Percentiles rank a stretch among this genome's conserved stretches.
These are phyloP conservation scores for Dinoponera quadriceps DNA, from an alignment of 1,140 invertebrate species.

Conservation along the genomic window DNA sequence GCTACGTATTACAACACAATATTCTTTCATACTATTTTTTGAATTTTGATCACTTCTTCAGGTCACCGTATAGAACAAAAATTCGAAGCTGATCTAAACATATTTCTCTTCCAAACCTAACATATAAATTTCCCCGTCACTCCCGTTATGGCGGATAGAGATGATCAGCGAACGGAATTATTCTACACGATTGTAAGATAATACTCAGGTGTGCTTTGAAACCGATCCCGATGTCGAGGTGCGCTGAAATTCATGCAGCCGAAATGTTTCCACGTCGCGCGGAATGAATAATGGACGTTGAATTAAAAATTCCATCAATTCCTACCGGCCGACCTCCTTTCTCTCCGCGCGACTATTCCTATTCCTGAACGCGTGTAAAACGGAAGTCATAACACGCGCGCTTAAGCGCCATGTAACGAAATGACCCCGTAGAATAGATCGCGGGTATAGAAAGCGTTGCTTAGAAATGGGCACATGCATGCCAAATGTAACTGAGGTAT, in stretches of 20 bases:
- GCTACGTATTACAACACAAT: no score
- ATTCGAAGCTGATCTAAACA: neutral
- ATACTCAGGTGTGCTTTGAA: neutral
- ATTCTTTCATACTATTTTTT: no score
- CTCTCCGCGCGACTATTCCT: neutral
- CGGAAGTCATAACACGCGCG: conserved; percentile 31
- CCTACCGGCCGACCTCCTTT: neutral
- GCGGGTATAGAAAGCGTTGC: conserved; percentile 70
- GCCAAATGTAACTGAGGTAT: conserved; percentile 74
- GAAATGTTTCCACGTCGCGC: neutral
- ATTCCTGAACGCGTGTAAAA: conserved; percentile 26
- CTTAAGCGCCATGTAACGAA: conserved; percentile 53
- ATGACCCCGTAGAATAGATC: conserved; percentile 63
- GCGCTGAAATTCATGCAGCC: neutral
- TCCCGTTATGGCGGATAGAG: neutral
- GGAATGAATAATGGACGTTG: neutral
- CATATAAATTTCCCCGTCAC: neutral
- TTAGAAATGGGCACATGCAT: conserved; percentile 82
- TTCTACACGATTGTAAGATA: neutral
- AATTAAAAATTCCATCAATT: conserved; percentile 9
- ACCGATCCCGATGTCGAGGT: neutral
- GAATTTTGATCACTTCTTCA: no score
- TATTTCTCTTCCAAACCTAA: neutral
- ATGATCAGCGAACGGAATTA: neutral
- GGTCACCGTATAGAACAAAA: no score